Base-by-base conservation (phyloP, 2,888 invertebrate genomes). In the Caenorhabditis sulstoni region DNA sequence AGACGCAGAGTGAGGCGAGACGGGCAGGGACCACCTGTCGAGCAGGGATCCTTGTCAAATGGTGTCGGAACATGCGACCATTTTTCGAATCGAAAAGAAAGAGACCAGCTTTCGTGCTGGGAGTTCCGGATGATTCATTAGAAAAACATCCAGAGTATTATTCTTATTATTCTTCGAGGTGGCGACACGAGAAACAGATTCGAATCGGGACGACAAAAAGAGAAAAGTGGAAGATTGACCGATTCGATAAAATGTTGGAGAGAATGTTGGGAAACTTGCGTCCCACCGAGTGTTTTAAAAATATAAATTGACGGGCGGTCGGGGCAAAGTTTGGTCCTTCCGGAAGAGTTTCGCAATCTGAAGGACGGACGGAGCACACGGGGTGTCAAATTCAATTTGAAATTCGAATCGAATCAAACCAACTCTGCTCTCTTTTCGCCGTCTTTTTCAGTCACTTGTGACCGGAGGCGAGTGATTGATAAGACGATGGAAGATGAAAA, bases 371-470 rank as follows among this genome's bases (percentile, higher is more conserved):
- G n/a, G n/a, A n/a, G n/a, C n/a, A n/a, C n/a, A 14, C 7, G 14
- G 2, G 41, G 58, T 58, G 67, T 67, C 58, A 59, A 68, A 68
- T 68, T 68, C 68, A 59, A 59, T 68, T 68, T 52, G 52, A 52
- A 29, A 52, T 29, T 39, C 29, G 35, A 68, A 68, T 68, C 68
- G 59, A 68, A 68, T 68, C 58, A 59, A 68, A 68, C 22, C 58
- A 39, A 58, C 59, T 47, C 68, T 59, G 68, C 22, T 1, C 14
- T 3, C 41, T 8, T 29, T 29, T 29, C 29, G 29, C 29, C 29
- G 29, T 29, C 29, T 29, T 29, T 29, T 29, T 29, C 29, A 29
- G 29, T 29, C 29, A 29, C 29, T 50, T 68, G 68, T 68, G 68
- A 68, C 59, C 68, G 44, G 22, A 4, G 29, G n/a, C n/a, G 50